These are phyloP conservation scores for Heliconius melpomene DNA, from an alignment of 1,140 invertebrate species.

Conservation along the genomic window DNA sequence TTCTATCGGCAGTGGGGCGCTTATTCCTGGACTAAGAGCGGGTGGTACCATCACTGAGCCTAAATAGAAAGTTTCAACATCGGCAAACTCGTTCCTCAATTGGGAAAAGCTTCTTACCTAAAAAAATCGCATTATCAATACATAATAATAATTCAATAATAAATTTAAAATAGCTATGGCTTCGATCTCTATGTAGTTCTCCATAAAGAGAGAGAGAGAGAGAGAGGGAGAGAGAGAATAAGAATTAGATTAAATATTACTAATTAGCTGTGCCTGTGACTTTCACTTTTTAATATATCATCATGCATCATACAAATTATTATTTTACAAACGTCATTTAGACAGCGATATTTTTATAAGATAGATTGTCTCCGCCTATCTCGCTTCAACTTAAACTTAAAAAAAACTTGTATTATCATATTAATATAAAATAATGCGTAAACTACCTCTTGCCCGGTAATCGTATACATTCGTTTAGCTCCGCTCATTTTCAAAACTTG, in stretches of 20 bases:
- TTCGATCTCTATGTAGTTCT: too few relatives aligned
- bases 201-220: too few relatives aligned
- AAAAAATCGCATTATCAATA: neutral
- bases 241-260: too few relatives aligned
- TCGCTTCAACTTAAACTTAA: too few relatives aligned
- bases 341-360: too few relatives aligned
- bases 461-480: constrained; percentile 94
- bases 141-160: neutral
- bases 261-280: too few relatives aligned
- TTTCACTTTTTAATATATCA: too few relatives aligned
- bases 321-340: too few relatives aligned
- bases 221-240: too few relatives aligned
- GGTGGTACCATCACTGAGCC: constrained; percentile 82
- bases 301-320: too few relatives aligned
- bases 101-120: constrained; percentile 95
- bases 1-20: constrained; percentile 68
- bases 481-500: constrained; percentile 95
- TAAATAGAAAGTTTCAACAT: constrained; percentile 94
- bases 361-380: too few relatives aligned
- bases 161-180: too few relatives aligned
- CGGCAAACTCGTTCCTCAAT: constrained; percentile 93
- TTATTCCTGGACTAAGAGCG: constrained; percentile 66
- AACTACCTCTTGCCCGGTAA: constrained; percentile 92
- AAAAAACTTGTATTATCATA: neutral
- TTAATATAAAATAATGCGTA: neutral